These are phyloP conservation scores for Grapholita molesta DNA, from an alignment of 1,140 invertebrate genomes.

Conservation along the genomic window DNA sequence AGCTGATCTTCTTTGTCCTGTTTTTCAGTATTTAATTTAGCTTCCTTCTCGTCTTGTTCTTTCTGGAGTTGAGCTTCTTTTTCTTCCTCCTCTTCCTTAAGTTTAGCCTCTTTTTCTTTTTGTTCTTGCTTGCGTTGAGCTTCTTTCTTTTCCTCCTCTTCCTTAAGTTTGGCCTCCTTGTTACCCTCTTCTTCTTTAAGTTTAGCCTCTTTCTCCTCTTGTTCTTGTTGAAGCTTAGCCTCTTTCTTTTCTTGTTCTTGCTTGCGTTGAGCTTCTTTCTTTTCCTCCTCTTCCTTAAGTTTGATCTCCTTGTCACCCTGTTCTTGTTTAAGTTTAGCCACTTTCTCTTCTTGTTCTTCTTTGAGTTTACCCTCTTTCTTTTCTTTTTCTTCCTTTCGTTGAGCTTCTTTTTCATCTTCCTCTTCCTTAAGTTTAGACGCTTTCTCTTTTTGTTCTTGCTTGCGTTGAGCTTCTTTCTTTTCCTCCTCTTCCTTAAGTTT, in stretches of 20 bases:
- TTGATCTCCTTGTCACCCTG: conserved; percentile 28
- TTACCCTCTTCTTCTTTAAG: conserved; percentile 27
- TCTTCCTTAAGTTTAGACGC: conserved; percentile 25
- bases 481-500: neutral
- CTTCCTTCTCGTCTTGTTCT: conserved; percentile 24
- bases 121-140: conserved; percentile 26
- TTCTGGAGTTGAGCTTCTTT: conserved; percentile 28
- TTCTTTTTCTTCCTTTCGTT: conserved; percentile 30
- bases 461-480: conserved; percentile 15
- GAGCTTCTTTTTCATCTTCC: conserved; percentile 27
- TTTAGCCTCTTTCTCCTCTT: conserved; percentile 28
- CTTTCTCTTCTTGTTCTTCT: conserved; percentile 28
- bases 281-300: conserved; percentile 20
- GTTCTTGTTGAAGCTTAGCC: conserved; percentile 27
- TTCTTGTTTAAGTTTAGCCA: conserved; percentile 25
- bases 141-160: conserved; percentile 30
- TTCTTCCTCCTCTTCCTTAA: conserved; percentile 26
- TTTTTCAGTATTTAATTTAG: conserved; percentile 22
- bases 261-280: conserved; percentile 23
- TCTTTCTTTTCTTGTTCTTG: conserved; percentile 18
- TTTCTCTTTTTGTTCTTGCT: conserved; percentile 30
- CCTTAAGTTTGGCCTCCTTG: conserved; percentile 29
- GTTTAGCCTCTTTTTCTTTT: conserved; percentile 27
- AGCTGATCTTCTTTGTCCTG: conserved; percentile 16
- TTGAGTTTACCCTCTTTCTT: conserved; percentile 16